Evolutionary conservation across 92 coral and sea anemone species (phyloP).

Genomic region (Virgularia gustaviana): DNA sequence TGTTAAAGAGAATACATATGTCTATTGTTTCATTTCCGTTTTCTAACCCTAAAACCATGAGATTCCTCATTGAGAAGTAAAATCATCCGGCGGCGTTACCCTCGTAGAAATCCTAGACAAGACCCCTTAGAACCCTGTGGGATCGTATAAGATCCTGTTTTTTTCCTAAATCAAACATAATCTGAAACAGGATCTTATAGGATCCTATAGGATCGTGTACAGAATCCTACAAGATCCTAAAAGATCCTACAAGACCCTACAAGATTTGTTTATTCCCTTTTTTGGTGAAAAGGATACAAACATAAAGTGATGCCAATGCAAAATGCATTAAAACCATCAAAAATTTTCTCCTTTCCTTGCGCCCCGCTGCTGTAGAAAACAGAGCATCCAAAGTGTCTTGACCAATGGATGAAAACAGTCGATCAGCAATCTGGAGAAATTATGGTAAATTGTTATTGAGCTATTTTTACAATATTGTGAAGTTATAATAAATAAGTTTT

Average conservation of each 20-base stretch:
- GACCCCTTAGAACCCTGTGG: not conserved
- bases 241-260: not conserved
- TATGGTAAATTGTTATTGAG: not conserved
- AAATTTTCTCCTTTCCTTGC: conserved; percentile 72
- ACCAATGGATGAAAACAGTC: conserved; percentile 92
- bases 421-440: conserved; percentile 76
- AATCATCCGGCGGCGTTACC: not conserved
- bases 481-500: not conserved
- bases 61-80: not conserved
- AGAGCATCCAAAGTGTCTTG: conserved; percentile 93
- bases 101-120: no score
- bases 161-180: no score
- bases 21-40: not conserved
- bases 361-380: conserved; percentile 98
- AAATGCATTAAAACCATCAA: conserved; percentile 82
- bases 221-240: not conserved
- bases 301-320: conserved; percentile 82
- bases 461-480: not conserved
- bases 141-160: not conserved
- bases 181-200: not conserved
- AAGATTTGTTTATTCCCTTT: not conserved
- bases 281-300: conserved; percentile 77
- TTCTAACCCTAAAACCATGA: not conserved
- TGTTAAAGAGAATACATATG: not conserved
- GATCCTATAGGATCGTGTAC: not conserved